Conservation (phyloP, 2,797 vertebrate species). For the Tachyglossus aculeatus region DNA sequence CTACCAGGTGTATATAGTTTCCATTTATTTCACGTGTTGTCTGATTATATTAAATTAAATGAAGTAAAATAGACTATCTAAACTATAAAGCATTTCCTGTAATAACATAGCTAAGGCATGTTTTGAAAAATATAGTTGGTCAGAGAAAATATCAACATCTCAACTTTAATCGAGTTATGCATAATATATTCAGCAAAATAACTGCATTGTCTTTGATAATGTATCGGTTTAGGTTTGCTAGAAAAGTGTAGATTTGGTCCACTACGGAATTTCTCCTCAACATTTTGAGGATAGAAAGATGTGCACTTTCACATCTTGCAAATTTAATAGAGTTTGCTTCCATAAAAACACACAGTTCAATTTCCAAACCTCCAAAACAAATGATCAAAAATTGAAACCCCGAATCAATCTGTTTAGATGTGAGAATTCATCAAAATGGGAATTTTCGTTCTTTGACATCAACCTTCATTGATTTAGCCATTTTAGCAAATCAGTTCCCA, state of each 20-base stretch:
- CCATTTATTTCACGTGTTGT: neutral
- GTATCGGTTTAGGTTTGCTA: too few relatives aligned
- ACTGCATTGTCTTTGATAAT: neutral
- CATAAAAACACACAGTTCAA: constrained; percentile 29
- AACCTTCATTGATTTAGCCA: constrained; percentile 47
- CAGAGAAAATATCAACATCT: neutral
- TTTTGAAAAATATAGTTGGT: constrained; percentile 9
- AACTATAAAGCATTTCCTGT: neutral
- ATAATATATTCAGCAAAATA: neutral
- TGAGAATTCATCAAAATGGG: constrained; percentile 46
- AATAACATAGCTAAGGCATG: neutral
- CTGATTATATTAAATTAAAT: constrained; percentile 3
- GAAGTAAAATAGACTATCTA: neutral
- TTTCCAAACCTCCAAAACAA: constrained; percentile 39
- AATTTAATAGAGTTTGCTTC: constrained; percentile 55
- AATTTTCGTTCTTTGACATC: constrained; percentile 52
- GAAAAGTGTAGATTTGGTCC: constrained; percentile 22
- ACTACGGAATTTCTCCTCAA: constrained; percentile 14
- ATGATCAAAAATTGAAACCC: constrained; percentile 47
- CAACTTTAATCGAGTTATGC: constrained; percentile 10
- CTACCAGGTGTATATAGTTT: neutral
- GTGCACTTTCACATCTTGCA: constrained; percentile 22
- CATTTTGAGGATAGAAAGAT: constrained; percentile 9
- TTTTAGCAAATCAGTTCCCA: constrained; percentile 51
- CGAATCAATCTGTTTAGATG: constrained; percentile 34